A percentile compares a stretch with the other conserved stretches of the same genome.
Conservation (phyloP, 1,140 invertebrate genomes). For the Aphaenogaster rudis region DNA sequence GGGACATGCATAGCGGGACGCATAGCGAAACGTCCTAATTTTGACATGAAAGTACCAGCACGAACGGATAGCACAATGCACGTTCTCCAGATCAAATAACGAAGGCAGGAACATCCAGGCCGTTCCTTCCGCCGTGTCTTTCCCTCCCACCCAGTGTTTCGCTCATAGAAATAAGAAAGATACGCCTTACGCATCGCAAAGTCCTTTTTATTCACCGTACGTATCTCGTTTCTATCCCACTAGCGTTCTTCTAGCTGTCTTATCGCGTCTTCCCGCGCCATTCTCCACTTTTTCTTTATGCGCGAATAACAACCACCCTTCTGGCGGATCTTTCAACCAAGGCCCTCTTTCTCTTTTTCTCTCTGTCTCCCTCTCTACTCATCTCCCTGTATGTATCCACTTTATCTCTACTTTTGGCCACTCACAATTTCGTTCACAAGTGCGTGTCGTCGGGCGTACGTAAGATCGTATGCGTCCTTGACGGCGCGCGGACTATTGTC, state of each 20-base stretch:
- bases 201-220: constrained; percentile 59
- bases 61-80: constrained; percentile 37
- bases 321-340: constrained; percentile 39
- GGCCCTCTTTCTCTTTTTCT: background rate
- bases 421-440: constrained; percentile 41
- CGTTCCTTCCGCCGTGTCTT: background rate
- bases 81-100: constrained; percentile 56
- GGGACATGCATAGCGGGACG: background rate
- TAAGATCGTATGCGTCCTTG: constrained; percentile 65
- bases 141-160: background rate
- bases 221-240: constrained; percentile 36
- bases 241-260: constrained; percentile 8
- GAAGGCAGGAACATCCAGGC: constrained; percentile 31
- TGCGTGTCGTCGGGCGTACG: constrained; percentile 50
- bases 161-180: constrained; percentile 29
- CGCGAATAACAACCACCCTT: constrained; percentile 64
- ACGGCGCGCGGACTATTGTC: constrained; percentile 63
- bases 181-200: constrained; percentile 40
- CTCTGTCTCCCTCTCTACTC: background rate
- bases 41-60: constrained; percentile 23
- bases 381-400: background rate
- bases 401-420: background rate
- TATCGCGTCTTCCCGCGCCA: constrained; percentile 41
- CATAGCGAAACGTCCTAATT: constrained; percentile 50
- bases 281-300: constrained; percentile 18